Evolutionary conservation across 2,888 invertebrate genomes (phyloP).

Genomic region (Calameuta filiformis): DNA sequence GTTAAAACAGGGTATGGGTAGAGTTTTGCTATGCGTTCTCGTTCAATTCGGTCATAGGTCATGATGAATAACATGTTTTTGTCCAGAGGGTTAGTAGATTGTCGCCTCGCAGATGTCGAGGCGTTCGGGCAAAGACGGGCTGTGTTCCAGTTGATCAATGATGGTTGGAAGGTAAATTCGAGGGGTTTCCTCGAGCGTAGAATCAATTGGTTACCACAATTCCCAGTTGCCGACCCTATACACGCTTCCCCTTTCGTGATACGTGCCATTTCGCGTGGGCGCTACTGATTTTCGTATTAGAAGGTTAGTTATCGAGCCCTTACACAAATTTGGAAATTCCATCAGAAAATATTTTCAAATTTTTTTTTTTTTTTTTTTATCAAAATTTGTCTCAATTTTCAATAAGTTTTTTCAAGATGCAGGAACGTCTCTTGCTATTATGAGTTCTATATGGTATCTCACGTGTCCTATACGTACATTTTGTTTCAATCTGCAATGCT

Average conservation of each 20-base stretch:
- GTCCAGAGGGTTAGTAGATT: conserved; percentile 23
- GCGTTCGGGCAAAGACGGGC: background rate
- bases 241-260: background rate
- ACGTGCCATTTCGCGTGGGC: conserved; percentile 24
- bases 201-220: conserved; percentile 55
- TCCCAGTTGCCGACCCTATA: conserved; percentile 35
- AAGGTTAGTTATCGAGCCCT: background rate
- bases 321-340: no score
- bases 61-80: conserved; percentile 15
- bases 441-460: no score
- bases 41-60: background rate
- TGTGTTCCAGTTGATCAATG: conserved; percentile 29
- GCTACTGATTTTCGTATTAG: conserved; percentile 21
- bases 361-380: no score
- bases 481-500: no score
- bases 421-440: no score
- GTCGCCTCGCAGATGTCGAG: conserved; percentile 5
- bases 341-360: no score
- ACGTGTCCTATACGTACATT: no score
- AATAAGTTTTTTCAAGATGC: no score
- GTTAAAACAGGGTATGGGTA: background rate
- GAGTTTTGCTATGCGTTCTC: background rate
- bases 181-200: conserved; percentile 29
- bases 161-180: conserved; percentile 34
- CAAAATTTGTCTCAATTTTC: no score